Percentiles rank a stretch among this genome's conserved stretches.
These are phyloP conservation scores for Pelmatolapia mariae DNA, from an alignment of 2,113 vertebrate genomes.

Conservation along the genomic window DNA sequence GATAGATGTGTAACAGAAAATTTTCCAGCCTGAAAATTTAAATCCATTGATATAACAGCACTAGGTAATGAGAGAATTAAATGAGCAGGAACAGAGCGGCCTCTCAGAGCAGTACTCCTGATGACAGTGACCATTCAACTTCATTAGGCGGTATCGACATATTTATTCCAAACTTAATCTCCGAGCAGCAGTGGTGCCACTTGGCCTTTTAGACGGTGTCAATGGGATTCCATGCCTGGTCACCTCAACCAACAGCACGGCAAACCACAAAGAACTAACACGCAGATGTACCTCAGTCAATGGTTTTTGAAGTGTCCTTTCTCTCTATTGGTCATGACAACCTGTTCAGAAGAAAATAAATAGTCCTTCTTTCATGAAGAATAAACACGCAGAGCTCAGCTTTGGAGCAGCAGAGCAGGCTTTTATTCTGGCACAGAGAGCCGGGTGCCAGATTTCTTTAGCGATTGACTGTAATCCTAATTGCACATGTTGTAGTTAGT, in stretches of 20 bases:
- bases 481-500: not conserved
- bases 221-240: slow-evolving; percentile 37
- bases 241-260: slow-evolving; percentile 4
- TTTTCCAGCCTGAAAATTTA: not conserved
- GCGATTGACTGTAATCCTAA: not conserved
- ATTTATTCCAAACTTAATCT: slow-evolving; percentile 54
- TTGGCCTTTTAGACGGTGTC: slow-evolving; percentile 50
- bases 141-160: slow-evolving; percentile 59
- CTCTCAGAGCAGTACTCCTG: slow-evolving; percentile 13
- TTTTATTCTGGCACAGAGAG: not conserved
- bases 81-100: not conserved
- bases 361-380: not conserved
- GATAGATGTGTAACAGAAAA: not conserved
- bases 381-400: not conserved
- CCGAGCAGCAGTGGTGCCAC: slow-evolving; percentile 13
- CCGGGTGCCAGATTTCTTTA: not conserved
- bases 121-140: slow-evolving; percentile 54
- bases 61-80: slow-evolving; percentile 1
- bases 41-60: not conserved
- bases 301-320: slow-evolving; percentile 30
- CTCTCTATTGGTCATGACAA: slow-evolving; percentile 26
- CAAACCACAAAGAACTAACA: slow-evolving; percentile 11
- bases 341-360: slow-evolving; percentile 14
- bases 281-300: slow-evolving; percentile 8
- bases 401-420: not conserved